Percentiles rank a stretch among this genome's conserved stretches.
Evolutionary conservation across 2,888 invertebrate genomes (phyloP).

Genomic region (Noctua janthina): DNA sequence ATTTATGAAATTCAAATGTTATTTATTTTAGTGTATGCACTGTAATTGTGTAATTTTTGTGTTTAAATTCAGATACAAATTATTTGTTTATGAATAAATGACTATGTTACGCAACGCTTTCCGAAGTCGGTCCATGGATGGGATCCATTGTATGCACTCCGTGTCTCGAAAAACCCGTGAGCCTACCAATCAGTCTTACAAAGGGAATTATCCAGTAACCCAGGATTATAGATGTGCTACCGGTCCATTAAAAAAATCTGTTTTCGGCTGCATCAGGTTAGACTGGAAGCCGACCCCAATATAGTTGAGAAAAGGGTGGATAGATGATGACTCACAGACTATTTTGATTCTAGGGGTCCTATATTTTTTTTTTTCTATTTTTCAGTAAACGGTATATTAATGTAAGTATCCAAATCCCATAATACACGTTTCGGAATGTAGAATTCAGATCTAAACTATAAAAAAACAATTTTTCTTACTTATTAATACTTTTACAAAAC

Average conservation of each 20-base stretch:
- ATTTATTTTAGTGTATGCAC: too few relatives aligned
- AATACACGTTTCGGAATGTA: conserved; percentile 43
- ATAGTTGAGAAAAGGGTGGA: not conserved
- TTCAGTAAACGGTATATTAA: not conserved
- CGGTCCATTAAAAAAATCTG: too few relatives aligned
- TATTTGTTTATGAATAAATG: too few relatives aligned
- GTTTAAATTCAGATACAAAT: too few relatives aligned
- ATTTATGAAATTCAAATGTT: too few relatives aligned
- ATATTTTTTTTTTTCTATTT: not conserved
- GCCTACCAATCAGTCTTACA: not conserved
- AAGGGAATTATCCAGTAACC: not conserved
- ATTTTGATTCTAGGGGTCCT: not conserved
- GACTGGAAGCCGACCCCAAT: not conserved
- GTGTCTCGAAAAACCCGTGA: not conserved
- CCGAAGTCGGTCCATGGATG: not conserved
- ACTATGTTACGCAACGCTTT: not conserved
- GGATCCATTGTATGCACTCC: not conserved
- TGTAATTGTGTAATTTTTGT: too few relatives aligned
- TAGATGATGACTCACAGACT: not conserved
- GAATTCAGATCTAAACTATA: conserved; percentile 21
- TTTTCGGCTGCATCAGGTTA: not conserved
- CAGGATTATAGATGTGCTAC: not conserved
- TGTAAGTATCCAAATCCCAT: conserved; percentile 17
- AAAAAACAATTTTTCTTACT: conserved; percentile 18
- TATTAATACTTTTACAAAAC: conserved; percentile 29